Base-by-base conservation (phyloP, 2,797 vertebrate genomes). In the Cephalopachus bancanus region DNA sequence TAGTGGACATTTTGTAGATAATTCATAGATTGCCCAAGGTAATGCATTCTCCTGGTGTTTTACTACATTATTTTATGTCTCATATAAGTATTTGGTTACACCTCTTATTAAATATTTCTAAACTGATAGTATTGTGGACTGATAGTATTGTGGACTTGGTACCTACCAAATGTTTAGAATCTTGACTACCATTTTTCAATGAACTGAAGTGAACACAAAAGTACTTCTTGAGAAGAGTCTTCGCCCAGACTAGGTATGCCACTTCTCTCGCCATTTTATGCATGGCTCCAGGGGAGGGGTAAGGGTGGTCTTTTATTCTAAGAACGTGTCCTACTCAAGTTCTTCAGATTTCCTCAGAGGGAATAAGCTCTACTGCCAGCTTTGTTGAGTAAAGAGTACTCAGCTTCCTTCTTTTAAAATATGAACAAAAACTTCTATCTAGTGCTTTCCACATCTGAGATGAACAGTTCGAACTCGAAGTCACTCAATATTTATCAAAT, bases 401-500 rank as follows among this genome's bases (percentile, higher is more conserved):
- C 69, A 55, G 24, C 22, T 72, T n/a, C n/a, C 4, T 33, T 89
- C 64, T 60, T 69, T 78, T 74, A 83, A 19, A 64, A 49, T n/a
- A 83, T 44, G 16, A 51, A 60, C 28, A 69, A 51, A 90, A 86
- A 37, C 55, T 74, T 91, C 81, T 75, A 19, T 3, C 64, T 37
- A 67, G n/a, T 69, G 33, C 14, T 90, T 80, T 89, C 65, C 37
- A 80, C 2, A 65, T 22, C 33, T 92, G 30, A n/a, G 60, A 57
- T 78, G 28, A 93, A 22, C 69, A 60, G 37, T 80, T 91, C 83
- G 33, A 94, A 75, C 49, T 93, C 64, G 49, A 19, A 91, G 55
- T 74, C 67, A 91, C 60, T 79, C 65, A 71, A 3, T 57, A 78
- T 53, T 81, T 95, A 83, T 76, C 16, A 88, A 76, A 95, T 71